phyloP scores from a whole-genome alignment of 92 coral and sea anemone genomes.

The Phymanthus crucifer region DNA sequence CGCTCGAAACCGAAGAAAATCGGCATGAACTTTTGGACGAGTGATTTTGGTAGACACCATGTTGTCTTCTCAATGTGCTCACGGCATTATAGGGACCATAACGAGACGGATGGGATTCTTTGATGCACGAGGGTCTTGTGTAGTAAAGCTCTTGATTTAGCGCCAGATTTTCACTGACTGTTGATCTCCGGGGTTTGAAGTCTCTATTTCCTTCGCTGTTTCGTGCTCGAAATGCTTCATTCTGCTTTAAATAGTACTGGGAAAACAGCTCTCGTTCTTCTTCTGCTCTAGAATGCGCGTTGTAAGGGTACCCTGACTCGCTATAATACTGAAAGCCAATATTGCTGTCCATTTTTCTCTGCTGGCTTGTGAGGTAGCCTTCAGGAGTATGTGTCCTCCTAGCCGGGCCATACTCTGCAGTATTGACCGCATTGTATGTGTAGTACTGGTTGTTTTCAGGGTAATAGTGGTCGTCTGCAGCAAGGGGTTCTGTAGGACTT shows the following conservation, averaged over 20 bases:
- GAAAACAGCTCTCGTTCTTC: slow-evolving; percentile 5
- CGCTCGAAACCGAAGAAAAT: slow-evolving; percentile 55
- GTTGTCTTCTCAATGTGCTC: slow-evolving; percentile 11
- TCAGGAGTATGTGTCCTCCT: slow-evolving; percentile 15
- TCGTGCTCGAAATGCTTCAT: slow-evolving; percentile 2
- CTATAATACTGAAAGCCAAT: slow-evolving; percentile 5
- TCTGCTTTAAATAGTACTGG: slow-evolving; percentile 16
- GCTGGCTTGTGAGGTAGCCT: slow-evolving; percentile 13
- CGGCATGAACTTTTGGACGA: slow-evolving; percentile 71
- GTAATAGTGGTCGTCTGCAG: slow-evolving; percentile 32
- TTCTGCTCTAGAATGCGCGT: background rate
- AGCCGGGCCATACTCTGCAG: slow-evolving; percentile 35
- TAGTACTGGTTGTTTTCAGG: slow-evolving; percentile 34
- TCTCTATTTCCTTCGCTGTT: slow-evolving; percentile 16
- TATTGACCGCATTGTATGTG: slow-evolving; percentile 34
- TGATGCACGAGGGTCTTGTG: slow-evolving; percentile 14
- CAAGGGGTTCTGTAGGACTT: slow-evolving; percentile 50
- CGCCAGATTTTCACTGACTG: slow-evolving; percentile 19
- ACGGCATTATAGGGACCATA: background rate
- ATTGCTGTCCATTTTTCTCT: slow-evolving; percentile 15
- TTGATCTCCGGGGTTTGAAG: background rate
- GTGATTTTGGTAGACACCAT: slow-evolving; percentile 10
- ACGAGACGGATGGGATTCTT: background rate
- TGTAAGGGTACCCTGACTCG: background rate
- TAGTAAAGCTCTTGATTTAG: slow-evolving; percentile 12